Conservation (phyloP, 2,113 vertebrate genomes). For the Chaenocephalus aceratus region DNA sequence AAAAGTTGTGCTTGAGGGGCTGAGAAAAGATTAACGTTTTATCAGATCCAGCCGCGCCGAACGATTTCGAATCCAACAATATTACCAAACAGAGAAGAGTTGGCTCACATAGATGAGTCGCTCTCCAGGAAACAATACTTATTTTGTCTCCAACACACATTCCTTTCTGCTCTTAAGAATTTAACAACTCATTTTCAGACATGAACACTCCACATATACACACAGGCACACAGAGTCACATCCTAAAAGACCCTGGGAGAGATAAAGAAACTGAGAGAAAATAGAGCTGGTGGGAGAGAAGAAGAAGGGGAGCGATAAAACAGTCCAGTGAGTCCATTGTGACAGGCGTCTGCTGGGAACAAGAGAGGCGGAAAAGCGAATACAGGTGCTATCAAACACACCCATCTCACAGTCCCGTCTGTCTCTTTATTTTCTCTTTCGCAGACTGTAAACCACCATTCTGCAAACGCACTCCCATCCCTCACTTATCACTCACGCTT, state of each 20-base stretch:
- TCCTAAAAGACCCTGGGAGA: constrained; percentile 55
- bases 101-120: constrained; percentile 47
- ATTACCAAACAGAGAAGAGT: constrained; percentile 28
- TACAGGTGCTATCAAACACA: constrained; percentile 77
- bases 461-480: constrained; percentile 28
- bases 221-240: constrained; percentile 48
- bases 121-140: constrained; percentile 53
- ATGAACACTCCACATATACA: constrained; percentile 28
- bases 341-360: constrained; percentile 77
- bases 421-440: constrained; percentile 65
- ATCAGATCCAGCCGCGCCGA: constrained; percentile 56
- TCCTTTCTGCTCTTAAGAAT: constrained; percentile 61
- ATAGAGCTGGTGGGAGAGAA: constrained; percentile 26
- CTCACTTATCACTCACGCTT: constrained; percentile 33
- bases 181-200: constrained; percentile 54
- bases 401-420: constrained; percentile 63
- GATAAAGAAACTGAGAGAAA: constrained; percentile 67
- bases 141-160: constrained; percentile 67
- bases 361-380: constrained; percentile 65
- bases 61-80: constrained; percentile 58
- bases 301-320: constrained; percentile 70
- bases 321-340: constrained; percentile 76
- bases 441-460: constrained; percentile 42
- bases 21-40: constrained; percentile 67
- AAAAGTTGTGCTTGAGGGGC: constrained; percentile 63